phyloP scores from a whole-genome alignment of 64 coral and sea anemone species.

The Montipora efflorescens region DNA sequence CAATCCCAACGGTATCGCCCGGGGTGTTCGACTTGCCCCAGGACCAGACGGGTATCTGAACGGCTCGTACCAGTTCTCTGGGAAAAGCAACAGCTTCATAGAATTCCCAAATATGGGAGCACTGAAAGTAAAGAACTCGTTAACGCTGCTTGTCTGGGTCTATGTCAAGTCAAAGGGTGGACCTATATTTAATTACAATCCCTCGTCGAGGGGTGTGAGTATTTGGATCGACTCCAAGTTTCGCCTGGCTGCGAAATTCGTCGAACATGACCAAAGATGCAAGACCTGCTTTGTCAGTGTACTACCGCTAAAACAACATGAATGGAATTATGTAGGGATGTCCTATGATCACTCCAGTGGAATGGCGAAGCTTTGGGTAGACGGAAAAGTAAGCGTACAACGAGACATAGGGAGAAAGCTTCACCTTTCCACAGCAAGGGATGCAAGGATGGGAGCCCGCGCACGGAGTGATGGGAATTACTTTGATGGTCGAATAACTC shows the following conservation, averaged over 20 bases:
- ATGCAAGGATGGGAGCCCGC: constrained; percentile 32
- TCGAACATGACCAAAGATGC: neutral
- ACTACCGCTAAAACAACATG: constrained; percentile 1
- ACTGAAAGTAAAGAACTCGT: constrained; percentile 35
- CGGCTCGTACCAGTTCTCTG: constrained; percentile 66
- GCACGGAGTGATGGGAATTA: constrained; percentile 34
- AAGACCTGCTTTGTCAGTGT: constrained; percentile 8
- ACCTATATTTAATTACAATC: constrained; percentile 46
- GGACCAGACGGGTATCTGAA: constrained; percentile 53
- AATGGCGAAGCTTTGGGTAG: constrained; percentile 54
- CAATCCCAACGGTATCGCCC: constrained; percentile 53
- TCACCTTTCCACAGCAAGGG: constrained; percentile 35
- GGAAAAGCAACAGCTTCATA: constrained; percentile 51
- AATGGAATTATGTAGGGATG: constrained; percentile 63
- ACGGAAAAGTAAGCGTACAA: constrained; percentile 24
- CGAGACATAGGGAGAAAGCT: constrained; percentile 18
- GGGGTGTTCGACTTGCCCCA: constrained; percentile 37
- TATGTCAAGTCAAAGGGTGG: constrained; percentile 25
- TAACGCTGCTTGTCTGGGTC: constrained; percentile 84
- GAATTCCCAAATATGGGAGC: constrained; percentile 48
- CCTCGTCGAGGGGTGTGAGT: constrained; percentile 21
- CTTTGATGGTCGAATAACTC: constrained; percentile 77
- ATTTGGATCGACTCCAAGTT: constrained; percentile 17
- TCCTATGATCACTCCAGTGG: constrained; percentile 71
- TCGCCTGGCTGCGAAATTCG: constrained; percentile 11